Evolutionary conservation across 2,888 invertebrate species (phyloP).

Genomic region (Leptinotarsa rubiginosa): DNA sequence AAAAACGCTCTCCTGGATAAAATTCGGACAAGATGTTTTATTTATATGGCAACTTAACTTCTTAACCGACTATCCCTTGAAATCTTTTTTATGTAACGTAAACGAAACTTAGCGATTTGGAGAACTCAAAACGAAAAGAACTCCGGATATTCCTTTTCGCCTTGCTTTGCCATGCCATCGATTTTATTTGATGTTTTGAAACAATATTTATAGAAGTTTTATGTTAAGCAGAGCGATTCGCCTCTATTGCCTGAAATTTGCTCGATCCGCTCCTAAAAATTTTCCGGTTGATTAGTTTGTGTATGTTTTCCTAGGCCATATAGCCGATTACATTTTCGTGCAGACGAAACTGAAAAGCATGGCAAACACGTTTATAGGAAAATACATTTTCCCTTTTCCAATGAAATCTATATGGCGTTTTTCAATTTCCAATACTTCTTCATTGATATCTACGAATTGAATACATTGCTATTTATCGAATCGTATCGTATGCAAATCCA

Average conservation of each 20-base stretch:
- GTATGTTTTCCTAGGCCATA: slow-evolving; percentile 4
- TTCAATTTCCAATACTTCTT: slow-evolving; percentile 32
- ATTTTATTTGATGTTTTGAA: slow-evolving; percentile 21
- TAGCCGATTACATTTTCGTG: slow-evolving; percentile 8
- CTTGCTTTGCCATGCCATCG: neutral
- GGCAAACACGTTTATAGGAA: neutral
- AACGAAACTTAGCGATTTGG: slow-evolving; percentile 27
- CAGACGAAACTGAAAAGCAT: neutral
- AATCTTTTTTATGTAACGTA: slow-evolving; percentile 22
- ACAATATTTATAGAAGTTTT: slow-evolving; percentile 27
- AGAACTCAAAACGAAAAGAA: slow-evolving; percentile 22
- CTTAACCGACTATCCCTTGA: slow-evolving; percentile 18
- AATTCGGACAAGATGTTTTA: slow-evolving; percentile 26
- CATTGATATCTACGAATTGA: slow-evolving; percentile 29
- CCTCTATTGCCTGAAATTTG: neutral
- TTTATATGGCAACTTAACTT: slow-evolving; percentile 25
- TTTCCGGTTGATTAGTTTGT: slow-evolving; percentile 7
- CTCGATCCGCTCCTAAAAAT: neutral
- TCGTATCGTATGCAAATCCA: neutral
- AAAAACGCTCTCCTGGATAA: slow-evolving; percentile 26
- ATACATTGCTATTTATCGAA: neutral
- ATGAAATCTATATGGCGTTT: slow-evolving; percentile 32
- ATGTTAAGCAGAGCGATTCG: slow-evolving; percentile 13
- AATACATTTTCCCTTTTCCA: slow-evolving; percentile 17
- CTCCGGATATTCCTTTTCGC: slow-evolving; percentile 15